These are phyloP conservation scores for Abramis brama DNA, from an alignment of 2,113 vertebrate genomes.

Conservation along the genomic window DNA sequence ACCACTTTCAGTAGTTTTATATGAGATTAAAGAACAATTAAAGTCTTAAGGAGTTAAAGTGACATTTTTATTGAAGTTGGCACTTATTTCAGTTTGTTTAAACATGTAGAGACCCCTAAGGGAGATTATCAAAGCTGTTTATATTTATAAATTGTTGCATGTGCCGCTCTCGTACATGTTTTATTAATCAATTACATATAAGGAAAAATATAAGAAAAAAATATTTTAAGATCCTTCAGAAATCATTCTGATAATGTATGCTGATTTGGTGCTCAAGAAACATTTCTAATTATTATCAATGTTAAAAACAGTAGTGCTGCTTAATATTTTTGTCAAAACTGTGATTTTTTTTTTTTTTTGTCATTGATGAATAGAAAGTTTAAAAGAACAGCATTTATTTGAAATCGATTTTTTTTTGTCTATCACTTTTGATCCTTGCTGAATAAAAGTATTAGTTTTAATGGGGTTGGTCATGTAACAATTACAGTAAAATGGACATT, in stretches of 20 bases:
- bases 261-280: neutral
- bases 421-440: too few species aligned
- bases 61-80: neutral
- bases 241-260: neutral
- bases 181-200: neutral
- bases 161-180: neutral
- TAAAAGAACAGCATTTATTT: too few species aligned
- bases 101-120: neutral
- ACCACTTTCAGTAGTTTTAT: constrained; percentile 7
- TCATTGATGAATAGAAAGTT: too few species aligned
- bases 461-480: too few species aligned
- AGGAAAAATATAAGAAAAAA: too few species aligned
- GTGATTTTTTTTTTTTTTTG: too few species aligned
- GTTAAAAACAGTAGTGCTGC: neutral
- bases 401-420: too few species aligned
- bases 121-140: neutral
- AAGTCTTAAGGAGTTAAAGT: neutral
- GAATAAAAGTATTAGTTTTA: too few species aligned
- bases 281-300: neutral
- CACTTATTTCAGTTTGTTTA: neutral
- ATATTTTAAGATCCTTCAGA: neutral
- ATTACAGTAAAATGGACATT: too few species aligned
- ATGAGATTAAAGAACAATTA: neutral
- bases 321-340: too few species aligned
- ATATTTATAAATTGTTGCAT: neutral